Conservation (phyloP, 2,888 invertebrate species). For the Parnassius smintheus region DNA sequence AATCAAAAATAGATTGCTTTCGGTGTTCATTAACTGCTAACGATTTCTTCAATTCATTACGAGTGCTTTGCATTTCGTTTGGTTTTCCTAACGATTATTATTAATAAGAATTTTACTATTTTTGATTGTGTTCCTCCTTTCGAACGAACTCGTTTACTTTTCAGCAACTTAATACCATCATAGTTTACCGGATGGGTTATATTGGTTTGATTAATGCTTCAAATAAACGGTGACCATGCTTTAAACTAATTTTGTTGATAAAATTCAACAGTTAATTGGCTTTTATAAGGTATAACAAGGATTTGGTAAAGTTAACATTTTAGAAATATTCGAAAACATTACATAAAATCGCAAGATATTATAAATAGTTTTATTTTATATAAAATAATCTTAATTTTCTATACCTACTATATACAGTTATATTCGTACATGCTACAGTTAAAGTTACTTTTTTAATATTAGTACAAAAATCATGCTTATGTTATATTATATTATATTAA, state of each 20-base stretch:
- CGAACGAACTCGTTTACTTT: conserved; percentile 9
- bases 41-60: conserved; percentile 13
- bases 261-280: conserved; percentile 43
- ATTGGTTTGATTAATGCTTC: conserved; percentile 55
- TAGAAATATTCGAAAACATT: no score
- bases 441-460: no score
- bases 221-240: conserved; percentile 53
- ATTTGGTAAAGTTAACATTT: conserved; percentile 43
- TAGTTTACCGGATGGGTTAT: conserved; percentile 38
- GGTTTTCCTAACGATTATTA: conserved; percentile 23
- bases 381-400: no score
- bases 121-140: conserved; percentile 25
- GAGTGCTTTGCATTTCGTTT: conserved; percentile 24
- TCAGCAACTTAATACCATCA: conserved; percentile 7
- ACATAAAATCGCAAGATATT: no score
- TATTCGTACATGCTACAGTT: no score
- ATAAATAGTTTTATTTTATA: no score
- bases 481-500: no score
- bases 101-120: conserved; percentile 16
- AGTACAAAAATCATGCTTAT: no score
- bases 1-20: conserved; percentile 27
- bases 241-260: conserved; percentile 51
- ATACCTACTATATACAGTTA: no score
- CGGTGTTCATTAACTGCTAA: conserved; percentile 26
- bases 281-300: conserved; percentile 54